phyloP scores from a whole-genome alignment of 2,797 vertebrate genomes.

The Phaenicophaeus curvirostris region DNA sequence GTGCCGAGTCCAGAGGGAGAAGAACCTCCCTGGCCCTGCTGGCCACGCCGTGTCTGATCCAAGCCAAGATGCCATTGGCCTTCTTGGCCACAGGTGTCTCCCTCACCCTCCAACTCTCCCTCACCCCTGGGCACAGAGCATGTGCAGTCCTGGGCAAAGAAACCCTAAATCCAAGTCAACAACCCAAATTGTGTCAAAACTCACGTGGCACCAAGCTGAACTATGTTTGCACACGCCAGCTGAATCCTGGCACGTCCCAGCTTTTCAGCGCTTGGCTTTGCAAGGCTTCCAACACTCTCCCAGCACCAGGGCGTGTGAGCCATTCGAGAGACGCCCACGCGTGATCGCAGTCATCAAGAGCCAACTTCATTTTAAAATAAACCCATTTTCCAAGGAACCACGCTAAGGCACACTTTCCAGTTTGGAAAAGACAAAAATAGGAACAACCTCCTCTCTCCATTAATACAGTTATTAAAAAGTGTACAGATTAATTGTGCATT shows the following conservation, averaged over 20 bases:
- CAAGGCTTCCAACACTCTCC: accelerated
- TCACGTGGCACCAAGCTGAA: neutral
- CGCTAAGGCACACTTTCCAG: neutral
- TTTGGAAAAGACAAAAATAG: slow-evolving; percentile 23
- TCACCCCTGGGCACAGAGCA: neutral
- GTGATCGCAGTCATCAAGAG: neutral
- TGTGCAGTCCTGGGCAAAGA: accelerated
- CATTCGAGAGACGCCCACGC: neutral
- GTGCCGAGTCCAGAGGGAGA: too few species aligned
- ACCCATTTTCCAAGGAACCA: neutral
- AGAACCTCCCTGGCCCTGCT: too few species aligned
- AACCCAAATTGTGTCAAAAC: accelerated
- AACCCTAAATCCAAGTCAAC: neutral
- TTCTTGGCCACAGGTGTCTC: neutral
- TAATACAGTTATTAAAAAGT: slow-evolving; percentile 72
- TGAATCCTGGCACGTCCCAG: neutral
- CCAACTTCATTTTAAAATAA: neutral
- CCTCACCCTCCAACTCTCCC: neutral
- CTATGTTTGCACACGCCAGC: accelerated
- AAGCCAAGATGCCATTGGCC: too few species aligned
- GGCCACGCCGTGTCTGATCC: too few species aligned
- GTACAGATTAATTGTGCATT: slow-evolving; percentile 74
- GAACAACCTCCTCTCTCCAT: slow-evolving; percentile 18
- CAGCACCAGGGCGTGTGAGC: accelerated
- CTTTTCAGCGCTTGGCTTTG: neutral